phyloP scores from a whole-genome alignment of 2,888 invertebrate species.

The Lasioglossum vierecki region DNA sequence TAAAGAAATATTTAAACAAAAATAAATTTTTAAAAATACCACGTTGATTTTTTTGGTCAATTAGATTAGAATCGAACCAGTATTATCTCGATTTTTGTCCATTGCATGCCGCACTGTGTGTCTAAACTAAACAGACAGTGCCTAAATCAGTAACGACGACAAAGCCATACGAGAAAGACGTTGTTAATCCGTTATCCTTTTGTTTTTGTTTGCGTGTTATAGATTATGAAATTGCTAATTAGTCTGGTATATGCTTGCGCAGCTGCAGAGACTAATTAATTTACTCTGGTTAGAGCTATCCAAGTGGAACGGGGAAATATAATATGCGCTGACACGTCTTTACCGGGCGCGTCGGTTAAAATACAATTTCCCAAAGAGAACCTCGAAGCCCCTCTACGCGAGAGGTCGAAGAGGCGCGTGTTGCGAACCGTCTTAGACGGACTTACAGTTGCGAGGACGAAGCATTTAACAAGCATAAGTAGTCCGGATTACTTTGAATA shows the following conservation, averaged over 20 bases:
- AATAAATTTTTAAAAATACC: too few species aligned
- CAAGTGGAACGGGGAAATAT: conserved; percentile 2
- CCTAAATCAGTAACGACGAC: neutral
- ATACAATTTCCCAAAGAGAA: neutral
- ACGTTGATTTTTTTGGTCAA: too few species aligned
- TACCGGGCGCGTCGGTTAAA: neutral
- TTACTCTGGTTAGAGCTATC: conserved; percentile 4
- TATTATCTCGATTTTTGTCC: too few species aligned
- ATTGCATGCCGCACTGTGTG: too few species aligned
- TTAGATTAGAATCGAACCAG: too few species aligned
- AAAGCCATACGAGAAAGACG: too few species aligned
- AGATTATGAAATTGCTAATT: neutral
- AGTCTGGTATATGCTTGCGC: neutral
- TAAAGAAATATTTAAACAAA: too few species aligned
- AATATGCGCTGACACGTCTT: neutral
- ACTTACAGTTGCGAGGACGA: neutral
- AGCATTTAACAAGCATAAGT: neutral
- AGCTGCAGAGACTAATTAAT: neutral
- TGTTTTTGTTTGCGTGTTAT: neutral
- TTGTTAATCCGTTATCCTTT: neutral
- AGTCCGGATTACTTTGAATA: neutral
- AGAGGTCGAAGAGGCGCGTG: neutral
- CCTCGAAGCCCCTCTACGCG: neutral
- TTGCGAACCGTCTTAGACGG: neutral
- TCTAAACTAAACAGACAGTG: too few species aligned